These are phyloP conservation scores for Porites cylindrica DNA, from an alignment of 92 coral and sea anemone genomes.

Conservation along the genomic window DNA sequence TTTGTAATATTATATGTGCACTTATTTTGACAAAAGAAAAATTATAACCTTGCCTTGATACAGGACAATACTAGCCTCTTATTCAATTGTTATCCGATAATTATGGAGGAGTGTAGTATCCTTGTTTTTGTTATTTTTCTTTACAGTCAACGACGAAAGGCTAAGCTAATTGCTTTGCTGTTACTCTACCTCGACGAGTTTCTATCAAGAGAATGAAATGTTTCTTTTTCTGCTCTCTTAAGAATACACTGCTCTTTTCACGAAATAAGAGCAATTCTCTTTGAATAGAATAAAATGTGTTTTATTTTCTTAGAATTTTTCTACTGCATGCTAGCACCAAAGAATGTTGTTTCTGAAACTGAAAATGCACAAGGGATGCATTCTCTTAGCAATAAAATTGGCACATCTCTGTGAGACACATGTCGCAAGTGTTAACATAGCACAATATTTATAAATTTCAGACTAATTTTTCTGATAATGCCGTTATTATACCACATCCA, in stretches of 20 bases:
- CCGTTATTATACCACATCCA: slow-evolving; percentile 16
- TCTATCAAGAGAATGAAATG: not conserved
- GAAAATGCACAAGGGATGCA: not conserved
- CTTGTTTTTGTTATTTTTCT: slow-evolving; percentile 6
- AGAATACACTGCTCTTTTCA: slow-evolving; percentile 3
- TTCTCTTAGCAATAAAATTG: slow-evolving; percentile 3
- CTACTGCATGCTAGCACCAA: not conserved
- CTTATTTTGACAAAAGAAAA: slow-evolving; percentile 41
- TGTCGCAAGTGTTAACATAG: slow-evolving; percentile 26
- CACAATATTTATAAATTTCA: slow-evolving; percentile 35
- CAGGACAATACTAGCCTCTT: slow-evolving; percentile 44
- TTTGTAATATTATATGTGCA: slow-evolving; percentile 2
- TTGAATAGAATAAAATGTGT: slow-evolving; percentile 1
- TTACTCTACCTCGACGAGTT: not conserved
- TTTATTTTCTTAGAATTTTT: slow-evolving; percentile 3
- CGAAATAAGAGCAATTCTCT: not conserved
- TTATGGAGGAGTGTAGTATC: slow-evolving; percentile 20
- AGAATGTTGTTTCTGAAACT: not conserved
- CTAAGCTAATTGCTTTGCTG: not conserved
- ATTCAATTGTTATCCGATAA: slow-evolving; percentile 43
- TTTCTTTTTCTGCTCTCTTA: not conserved
- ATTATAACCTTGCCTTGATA: slow-evolving; percentile 45
- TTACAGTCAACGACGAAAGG: slow-evolving; percentile 32
- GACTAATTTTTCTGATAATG: slow-evolving; percentile 34
- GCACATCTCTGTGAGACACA: slow-evolving; percentile 15